Conservation (phyloP, 2,888 invertebrate genomes). For the Athetis lepigone region DNA sequence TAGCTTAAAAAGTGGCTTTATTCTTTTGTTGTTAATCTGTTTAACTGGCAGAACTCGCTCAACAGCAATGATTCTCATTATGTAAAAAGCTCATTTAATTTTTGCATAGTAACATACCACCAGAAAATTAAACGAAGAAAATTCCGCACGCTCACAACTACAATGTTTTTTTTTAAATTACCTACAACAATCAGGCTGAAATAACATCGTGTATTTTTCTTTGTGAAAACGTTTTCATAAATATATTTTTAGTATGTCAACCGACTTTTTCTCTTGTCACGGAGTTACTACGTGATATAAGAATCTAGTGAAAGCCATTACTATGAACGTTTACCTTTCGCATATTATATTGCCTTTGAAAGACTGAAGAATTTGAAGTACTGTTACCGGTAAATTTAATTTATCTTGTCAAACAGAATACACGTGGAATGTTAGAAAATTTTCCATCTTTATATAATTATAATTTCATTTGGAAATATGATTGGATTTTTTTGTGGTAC, state of each 20-base stretch:
- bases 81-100: not conserved
- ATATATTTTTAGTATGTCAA: not conserved
- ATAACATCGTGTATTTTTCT: not conserved
- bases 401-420: not conserved
- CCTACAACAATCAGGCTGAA: not conserved
- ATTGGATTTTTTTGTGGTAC: too few species aligned
- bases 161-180: not conserved
- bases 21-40: too few species aligned
- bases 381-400: not conserved
- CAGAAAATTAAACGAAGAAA: not conserved
- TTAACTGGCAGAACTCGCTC: too few species aligned
- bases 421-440: not conserved
- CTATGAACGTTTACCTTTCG: not conserved
- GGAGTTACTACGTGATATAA: not conserved
- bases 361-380: not conserved
- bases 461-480: not conserved
- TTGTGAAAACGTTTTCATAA: not conserved
- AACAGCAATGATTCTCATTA: not conserved
- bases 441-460: not conserved
- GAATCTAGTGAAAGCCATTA: not conserved
- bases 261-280: not conserved
- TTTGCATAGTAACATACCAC: not conserved
- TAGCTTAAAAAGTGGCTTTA: too few species aligned
- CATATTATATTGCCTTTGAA: not conserved
- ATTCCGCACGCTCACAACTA: not conserved